Evolutionary conservation across 2,113 vertebrate species (phyloP).

Genomic region (Prionailurus viverrinus): DNA sequence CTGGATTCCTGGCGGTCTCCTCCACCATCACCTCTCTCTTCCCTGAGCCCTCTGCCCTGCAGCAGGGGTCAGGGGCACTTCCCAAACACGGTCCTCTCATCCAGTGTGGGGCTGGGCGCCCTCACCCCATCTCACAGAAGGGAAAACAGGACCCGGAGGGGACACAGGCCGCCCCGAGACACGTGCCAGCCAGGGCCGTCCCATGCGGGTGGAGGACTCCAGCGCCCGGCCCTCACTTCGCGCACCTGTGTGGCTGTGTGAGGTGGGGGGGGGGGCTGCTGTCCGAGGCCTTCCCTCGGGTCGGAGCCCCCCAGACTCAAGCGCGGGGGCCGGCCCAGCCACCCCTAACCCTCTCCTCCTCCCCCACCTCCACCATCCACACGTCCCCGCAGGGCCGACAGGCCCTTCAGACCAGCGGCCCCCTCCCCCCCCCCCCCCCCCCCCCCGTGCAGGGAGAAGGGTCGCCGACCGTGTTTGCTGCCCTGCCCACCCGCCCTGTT

Average conservation of each 20-base stretch:
- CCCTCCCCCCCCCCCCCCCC: not conserved
- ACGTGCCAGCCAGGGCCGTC: rapidly evolving
- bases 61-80: rapidly evolving
- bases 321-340: rapidly evolving
- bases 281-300: not conserved
- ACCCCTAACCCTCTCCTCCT: not conserved
- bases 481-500: rapidly evolving
- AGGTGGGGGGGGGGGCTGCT: not conserved
- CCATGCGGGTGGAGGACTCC: rapidly evolving
- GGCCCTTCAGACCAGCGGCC: rapidly evolving
- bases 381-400: rapidly evolving
- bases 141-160: not conserved
- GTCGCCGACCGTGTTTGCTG: rapidly evolving
- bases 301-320: not conserved
- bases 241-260: not conserved
- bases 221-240: rapidly evolving
- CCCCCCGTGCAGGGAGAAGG: too few species aligned
- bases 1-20: rapidly evolving
- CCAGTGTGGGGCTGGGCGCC: rapidly evolving
- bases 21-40: rapidly evolving
- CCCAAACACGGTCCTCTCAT: rapidly evolving
- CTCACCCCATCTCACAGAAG: not conserved
- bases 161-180: rapidly evolving
- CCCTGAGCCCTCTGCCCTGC: not conserved
- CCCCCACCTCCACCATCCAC: rapidly evolving